A percentile compares a stretch with the other conserved stretches of the same genome.
phyloP scores from a whole-genome alignment of 1,140 invertebrate genomes.

The Dryas iulia region DNA sequence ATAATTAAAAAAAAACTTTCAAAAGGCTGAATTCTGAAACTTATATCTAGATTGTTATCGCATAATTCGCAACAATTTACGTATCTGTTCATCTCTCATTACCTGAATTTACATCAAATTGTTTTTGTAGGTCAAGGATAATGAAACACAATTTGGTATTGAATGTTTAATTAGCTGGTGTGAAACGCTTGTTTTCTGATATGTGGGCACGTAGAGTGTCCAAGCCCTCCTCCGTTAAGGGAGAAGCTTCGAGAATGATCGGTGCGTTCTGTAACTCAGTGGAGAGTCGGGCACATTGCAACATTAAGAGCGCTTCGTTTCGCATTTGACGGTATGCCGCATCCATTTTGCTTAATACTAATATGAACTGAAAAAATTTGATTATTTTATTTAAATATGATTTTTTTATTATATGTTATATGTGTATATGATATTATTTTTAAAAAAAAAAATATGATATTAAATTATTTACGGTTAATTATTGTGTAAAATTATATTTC shows the following conservation, averaged over 20 bases:
- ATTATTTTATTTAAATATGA: too few relatives aligned
- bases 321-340: slow-evolving; percentile 90
- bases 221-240: slow-evolving; percentile 85
- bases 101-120: slow-evolving; percentile 28
- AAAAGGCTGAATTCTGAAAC: not conserved
- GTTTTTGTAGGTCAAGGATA: slow-evolving; percentile 36
- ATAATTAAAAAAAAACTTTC: not conserved
- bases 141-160: slow-evolving; percentile 20
- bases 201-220: slow-evolving; percentile 85
- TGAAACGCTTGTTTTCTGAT: slow-evolving; percentile 51
- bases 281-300: slow-evolving; percentile 84
- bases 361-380: slow-evolving; percentile 82
- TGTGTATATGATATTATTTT: too few relatives aligned
- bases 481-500: too few relatives aligned
- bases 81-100: slow-evolving; percentile 33
- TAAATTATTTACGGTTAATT: too few relatives aligned
- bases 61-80: slow-evolving; percentile 28
- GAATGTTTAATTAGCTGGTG: slow-evolving; percentile 22
- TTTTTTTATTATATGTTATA: too few relatives aligned
- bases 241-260: slow-evolving; percentile 86
- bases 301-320: slow-evolving; percentile 89
- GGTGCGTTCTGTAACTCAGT: slow-evolving; percentile 85
- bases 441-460: too few relatives aligned
- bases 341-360: slow-evolving; percentile 91
- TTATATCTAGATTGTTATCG: slow-evolving; percentile 8